Conservation (phyloP, 2,113 vertebrate genomes). For the Nematolebias whitei region DNA sequence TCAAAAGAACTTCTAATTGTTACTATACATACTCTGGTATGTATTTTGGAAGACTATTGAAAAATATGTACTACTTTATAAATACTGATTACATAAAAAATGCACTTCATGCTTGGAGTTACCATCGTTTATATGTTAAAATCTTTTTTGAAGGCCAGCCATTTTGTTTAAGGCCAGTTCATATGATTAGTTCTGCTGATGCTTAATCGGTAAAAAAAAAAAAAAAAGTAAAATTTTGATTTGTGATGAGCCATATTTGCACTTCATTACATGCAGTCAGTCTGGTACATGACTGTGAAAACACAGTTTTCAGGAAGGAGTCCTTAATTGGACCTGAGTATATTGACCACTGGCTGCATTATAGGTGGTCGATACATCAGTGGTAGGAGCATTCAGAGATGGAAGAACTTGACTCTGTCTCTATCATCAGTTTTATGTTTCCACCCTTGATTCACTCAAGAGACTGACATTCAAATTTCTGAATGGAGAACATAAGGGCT, state of each 20-base stretch:
- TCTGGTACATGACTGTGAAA: slow-evolving; percentile 39
- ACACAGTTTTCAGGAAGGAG: slow-evolving; percentile 35
- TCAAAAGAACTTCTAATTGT: too few species aligned
- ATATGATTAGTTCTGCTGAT: too few species aligned
- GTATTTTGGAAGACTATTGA: too few species aligned
- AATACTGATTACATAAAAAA: too few species aligned
- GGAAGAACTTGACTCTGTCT: slow-evolving; percentile 18
- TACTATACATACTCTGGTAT: too few species aligned
- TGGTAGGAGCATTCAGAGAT: slow-evolving; percentile 47
- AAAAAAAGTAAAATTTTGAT: too few species aligned
- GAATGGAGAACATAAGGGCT: background rate
- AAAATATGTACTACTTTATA: too few species aligned
- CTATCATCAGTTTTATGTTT: slow-evolving; percentile 26
- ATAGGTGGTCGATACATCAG: slow-evolving; percentile 49
- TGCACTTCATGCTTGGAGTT: too few species aligned
- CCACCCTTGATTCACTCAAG: slow-evolving; percentile 24
- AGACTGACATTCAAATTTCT: slow-evolving; percentile 10
- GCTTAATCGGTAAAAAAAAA: too few species aligned
- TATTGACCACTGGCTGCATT: slow-evolving; percentile 63
- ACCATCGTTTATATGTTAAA: too few species aligned
- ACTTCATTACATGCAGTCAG: background rate
- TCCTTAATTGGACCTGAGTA: slow-evolving; percentile 70
- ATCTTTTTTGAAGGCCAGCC: too few species aligned
- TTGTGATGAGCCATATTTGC: background rate
- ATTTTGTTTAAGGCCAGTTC: too few species aligned